Evolutionary conservation across 2,797 vertebrate genomes (phyloP).

Genomic region (Intellagama lesueurii): DNA sequence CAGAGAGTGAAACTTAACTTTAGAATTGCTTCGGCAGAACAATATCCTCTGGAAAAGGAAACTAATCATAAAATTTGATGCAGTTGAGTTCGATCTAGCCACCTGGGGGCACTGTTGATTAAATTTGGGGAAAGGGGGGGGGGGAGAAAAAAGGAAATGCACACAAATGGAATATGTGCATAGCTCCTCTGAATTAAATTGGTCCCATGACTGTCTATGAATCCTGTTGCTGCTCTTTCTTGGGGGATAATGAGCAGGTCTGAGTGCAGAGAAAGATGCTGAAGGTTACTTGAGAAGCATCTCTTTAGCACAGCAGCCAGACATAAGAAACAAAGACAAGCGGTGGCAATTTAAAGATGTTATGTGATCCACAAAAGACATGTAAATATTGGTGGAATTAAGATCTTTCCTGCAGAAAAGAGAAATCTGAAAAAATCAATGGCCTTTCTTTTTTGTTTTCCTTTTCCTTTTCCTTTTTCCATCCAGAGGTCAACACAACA

Average conservation of each 20-base stretch:
- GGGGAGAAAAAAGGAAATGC: neutral
- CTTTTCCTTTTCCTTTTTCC: neutral
- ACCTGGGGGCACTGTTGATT: conserved; percentile 81
- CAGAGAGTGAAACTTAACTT: neutral
- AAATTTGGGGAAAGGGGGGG: conserved; percentile 54
- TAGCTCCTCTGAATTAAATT: conserved; percentile 37
- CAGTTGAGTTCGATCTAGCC: conserved; percentile 49
- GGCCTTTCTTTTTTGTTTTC: conserved; percentile 13
- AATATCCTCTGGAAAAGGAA: conserved; percentile 3
- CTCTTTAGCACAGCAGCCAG: conserved; percentile 27
- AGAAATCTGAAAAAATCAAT: neutral
- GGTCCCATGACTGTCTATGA: conserved; percentile 21
- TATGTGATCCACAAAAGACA: neutral
- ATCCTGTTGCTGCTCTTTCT: conserved; percentile 25
- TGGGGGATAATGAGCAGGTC: conserved; percentile 32
- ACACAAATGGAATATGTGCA: neutral
- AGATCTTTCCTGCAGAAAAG: neutral
- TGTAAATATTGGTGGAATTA: neutral
- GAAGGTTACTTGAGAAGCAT: conserved; percentile 49
- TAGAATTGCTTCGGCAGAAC: neutral
- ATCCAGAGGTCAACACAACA: conserved; percentile 14
- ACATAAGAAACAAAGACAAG: conserved; percentile 12
- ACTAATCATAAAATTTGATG: conserved; percentile 20
- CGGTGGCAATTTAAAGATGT: neutral
- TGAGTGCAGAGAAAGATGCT: conserved; percentile 24